Conservation (phyloP, 2,113 vertebrate species). For the Cottus gobio region DNA sequence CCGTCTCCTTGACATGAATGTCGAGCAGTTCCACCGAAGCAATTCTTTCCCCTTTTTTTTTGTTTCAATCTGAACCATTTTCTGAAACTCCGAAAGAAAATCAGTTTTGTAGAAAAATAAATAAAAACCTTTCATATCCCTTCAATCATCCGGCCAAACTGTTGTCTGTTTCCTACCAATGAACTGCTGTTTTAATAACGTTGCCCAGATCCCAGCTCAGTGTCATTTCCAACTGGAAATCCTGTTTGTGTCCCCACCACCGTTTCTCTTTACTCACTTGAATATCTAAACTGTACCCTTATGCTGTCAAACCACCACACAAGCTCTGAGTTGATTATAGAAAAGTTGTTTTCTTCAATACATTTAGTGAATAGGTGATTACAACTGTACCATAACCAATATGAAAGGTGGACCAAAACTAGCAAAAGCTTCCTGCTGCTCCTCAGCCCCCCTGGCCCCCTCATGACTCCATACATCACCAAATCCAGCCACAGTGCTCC, state of each 20-base stretch:
- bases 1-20: not conserved
- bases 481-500: constrained; percentile 20
- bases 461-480: not conserved
- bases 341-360: too few species aligned
- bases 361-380: too few species aligned
- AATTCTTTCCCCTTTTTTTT: too few species aligned
- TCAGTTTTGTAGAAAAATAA: not conserved
- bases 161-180: not conserved
- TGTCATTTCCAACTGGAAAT: not conserved
- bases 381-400: not conserved
- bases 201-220: not conserved
- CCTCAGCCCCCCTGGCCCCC: too few species aligned
- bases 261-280: not conserved
- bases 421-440: constrained; percentile 5
- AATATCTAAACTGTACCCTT: not conserved
- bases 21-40: not conserved
- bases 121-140: not conserved
- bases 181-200: not conserved
- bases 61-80: not conserved
- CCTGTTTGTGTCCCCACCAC: not conserved
- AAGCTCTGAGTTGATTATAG: too few species aligned
- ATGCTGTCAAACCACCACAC: not conserved
- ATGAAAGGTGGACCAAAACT: not conserved
- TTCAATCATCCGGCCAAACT: not conserved
- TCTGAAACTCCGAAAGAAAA: not conserved